These are phyloP conservation scores for Polietes domitor DNA, from an alignment of 2,888 invertebrate species.

Conservation along the genomic window DNA sequence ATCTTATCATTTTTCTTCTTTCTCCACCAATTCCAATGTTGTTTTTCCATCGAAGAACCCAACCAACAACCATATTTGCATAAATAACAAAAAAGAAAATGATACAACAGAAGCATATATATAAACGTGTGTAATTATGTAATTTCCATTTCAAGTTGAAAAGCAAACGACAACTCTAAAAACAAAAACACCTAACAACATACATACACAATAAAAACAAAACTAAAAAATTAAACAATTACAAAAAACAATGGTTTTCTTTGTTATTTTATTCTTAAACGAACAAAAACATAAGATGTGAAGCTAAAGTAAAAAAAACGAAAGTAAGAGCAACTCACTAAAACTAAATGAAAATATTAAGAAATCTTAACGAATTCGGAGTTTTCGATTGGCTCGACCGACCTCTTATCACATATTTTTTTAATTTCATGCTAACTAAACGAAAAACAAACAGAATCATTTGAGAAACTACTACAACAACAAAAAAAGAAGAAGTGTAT, in stretches of 20 bases:
- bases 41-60: too few relatives aligned
- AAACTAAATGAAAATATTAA: slow-evolving; percentile 24
- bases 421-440: slow-evolving; percentile 8
- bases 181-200: slow-evolving; percentile 23
- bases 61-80: slow-evolving; percentile 1
- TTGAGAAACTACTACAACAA: slow-evolving; percentile 20
- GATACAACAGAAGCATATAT: slow-evolving; percentile 44
- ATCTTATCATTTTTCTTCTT: too few relatives aligned
- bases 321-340: slow-evolving; percentile 41
- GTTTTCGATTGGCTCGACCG: slow-evolving; percentile 45
- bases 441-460: slow-evolving; percentile 7
- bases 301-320: slow-evolving; percentile 56
- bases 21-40: too few relatives aligned
- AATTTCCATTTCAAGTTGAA: slow-evolving; percentile 55
- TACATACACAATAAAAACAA: slow-evolving; percentile 35
- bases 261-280: slow-evolving; percentile 67
- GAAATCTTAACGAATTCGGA: slow-evolving; percentile 25
- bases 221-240: slow-evolving; percentile 42
- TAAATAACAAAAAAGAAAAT: slow-evolving; percentile 26
- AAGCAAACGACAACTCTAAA: slow-evolving; percentile 38
- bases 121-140: slow-evolving; percentile 57
- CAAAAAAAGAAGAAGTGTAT: slow-evolving; percentile 19
- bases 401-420: neutral
- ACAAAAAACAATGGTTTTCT: slow-evolving; percentile 65
- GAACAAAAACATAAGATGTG: slow-evolving; percentile 56